Evolutionary conservation across 1,140 invertebrate genomes (phyloP).

Genomic region (Philopotamus ludificatus): DNA sequence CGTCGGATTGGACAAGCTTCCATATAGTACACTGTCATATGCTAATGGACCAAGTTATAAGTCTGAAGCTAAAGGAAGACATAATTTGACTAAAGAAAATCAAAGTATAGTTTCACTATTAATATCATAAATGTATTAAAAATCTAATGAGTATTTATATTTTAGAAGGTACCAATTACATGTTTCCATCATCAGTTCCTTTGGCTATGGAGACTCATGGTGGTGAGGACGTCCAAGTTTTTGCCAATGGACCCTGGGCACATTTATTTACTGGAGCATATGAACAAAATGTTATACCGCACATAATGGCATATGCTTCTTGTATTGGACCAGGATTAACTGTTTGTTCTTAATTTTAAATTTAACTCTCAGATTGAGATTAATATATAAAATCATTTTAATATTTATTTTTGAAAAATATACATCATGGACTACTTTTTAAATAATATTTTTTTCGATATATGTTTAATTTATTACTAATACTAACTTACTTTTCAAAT

Average conservation of each 20-base stretch:
- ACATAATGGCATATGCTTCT: slow-evolving; percentile 66
- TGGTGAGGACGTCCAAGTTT: slow-evolving; percentile 69
- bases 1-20: slow-evolving; percentile 60
- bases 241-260: slow-evolving; percentile 64
- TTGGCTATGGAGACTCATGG: slow-evolving; percentile 63
- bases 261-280: slow-evolving; percentile 68
- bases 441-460: too few relatives aligned
- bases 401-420: too few relatives aligned
- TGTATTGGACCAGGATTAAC: slow-evolving; percentile 62
- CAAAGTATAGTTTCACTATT: slow-evolving; percentile 47
- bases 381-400: too few relatives aligned
- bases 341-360: slow-evolving; percentile 44
- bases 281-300: slow-evolving; percentile 70
- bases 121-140: neutral
- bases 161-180: slow-evolving; percentile 48
- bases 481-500: too few relatives aligned
- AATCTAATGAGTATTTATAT: neutral
- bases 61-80: slow-evolving; percentile 46
- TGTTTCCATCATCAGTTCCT: slow-evolving; percentile 56
- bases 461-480: too few relatives aligned
- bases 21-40: slow-evolving; percentile 73
- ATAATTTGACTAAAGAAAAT: slow-evolving; percentile 49
- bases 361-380: too few relatives aligned
- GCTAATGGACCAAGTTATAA: slow-evolving; percentile 71
- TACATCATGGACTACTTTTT: too few relatives aligned